A percentile compares a stretch with the other conserved stretches of the same genome.
phyloP scores from a whole-genome alignment of 2,888 invertebrate species.

The Netelia melanura region DNA sequence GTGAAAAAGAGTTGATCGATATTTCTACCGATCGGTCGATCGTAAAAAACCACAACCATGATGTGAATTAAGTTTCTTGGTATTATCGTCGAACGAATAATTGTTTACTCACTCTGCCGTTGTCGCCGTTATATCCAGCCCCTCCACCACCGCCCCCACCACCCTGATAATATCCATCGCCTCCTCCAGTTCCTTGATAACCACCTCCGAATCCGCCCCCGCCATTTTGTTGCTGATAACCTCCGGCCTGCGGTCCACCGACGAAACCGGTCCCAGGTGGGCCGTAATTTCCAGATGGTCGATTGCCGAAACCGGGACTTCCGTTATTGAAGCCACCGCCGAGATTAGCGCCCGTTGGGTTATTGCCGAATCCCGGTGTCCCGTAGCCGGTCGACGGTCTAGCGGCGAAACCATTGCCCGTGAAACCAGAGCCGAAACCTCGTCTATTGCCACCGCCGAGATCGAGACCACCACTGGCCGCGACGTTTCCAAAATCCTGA shows the following conservation, averaged over 20 bases:
- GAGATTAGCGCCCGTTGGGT: slow-evolving; percentile 4
- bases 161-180: slow-evolving; percentile 65
- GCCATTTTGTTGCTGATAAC: slow-evolving; percentile 60
- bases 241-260: slow-evolving; percentile 52
- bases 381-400: slow-evolving; percentile 64
- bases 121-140: slow-evolving; percentile 71
- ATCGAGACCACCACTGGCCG: slow-evolving; percentile 40
- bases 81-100: neutral
- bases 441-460: slow-evolving; percentile 53
- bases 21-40: neutral
- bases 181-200: slow-evolving; percentile 60
- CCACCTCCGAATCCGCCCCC: slow-evolving; percentile 68
- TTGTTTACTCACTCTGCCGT: slow-evolving; percentile 75
- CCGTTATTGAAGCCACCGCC: slow-evolving; percentile 57
- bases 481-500: slow-evolving; percentile 64
- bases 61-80: neutral
- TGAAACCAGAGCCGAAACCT: slow-evolving; percentile 59
- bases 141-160: slow-evolving; percentile 39
- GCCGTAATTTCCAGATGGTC: slow-evolving; percentile 72
- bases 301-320: slow-evolving; percentile 64
- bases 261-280: slow-evolving; percentile 68
- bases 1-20: too few species aligned
- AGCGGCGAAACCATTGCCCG: slow-evolving; percentile 62
- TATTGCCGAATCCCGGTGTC: slow-evolving; percentile 62
- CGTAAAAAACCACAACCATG: neutral